A percentile compares a stretch with the other conserved stretches of the same genome.
Conservation (phyloP, 1,140 invertebrate genomes). For the Pseudachorutes palmiensis region DNA sequence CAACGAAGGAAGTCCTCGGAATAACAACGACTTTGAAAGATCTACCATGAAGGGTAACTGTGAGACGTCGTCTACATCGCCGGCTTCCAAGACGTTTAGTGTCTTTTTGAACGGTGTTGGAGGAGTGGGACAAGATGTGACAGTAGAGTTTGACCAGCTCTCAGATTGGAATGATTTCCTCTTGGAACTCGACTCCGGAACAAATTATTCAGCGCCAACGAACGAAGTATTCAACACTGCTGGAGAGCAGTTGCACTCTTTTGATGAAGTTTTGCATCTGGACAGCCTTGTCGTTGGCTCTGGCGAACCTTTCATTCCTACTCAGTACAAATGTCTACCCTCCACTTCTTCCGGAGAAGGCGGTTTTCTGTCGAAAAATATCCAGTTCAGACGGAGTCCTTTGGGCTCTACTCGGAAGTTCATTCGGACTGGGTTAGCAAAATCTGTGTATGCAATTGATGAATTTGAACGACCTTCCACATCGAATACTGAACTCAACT, state of each 20-base stretch:
- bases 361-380: not conserved
- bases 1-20: not conserved
- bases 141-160: not conserved
- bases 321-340: not conserved
- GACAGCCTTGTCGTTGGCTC: not conserved
- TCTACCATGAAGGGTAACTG: not conserved
- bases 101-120: conserved; percentile 33
- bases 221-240: not conserved
- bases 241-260: not conserved
- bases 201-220: not conserved
- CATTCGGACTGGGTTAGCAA: not conserved
- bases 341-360: not conserved
- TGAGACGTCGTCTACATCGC: not conserved
- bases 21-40: not conserved
- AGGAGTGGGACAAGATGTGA: not conserved
- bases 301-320: not conserved
- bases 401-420: not conserved
- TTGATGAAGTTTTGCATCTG: not conserved
- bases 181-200: not conserved
- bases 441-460: not conserved
- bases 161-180: not conserved
- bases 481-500: conserved; percentile 8
- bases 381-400: not conserved
- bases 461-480: not conserved
- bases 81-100: conserved; percentile 17